Evolutionary conservation across 2,888 invertebrate species (phyloP), one percentile per base, ranked within the genome.

Genomic region (Nomada goodeniana): DNA sequence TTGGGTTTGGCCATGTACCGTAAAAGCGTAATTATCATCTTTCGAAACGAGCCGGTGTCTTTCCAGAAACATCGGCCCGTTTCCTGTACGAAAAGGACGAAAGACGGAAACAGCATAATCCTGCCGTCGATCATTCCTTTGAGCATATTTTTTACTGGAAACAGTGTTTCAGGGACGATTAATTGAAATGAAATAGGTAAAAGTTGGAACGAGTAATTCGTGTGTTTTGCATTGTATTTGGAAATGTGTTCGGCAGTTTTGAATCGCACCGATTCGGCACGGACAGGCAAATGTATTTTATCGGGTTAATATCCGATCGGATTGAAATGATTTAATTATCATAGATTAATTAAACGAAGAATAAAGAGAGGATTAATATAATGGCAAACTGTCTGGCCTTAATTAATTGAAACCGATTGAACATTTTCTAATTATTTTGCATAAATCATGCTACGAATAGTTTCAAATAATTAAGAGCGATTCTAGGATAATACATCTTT

Each of bases 1-100:
- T 81, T 81, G 87, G 87, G 76, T 85, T 88, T 86, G 88, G 87
- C 86, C 87, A 76, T 86, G 86, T 88, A 88, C 86, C 87, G 87
- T 88, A 88, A 86, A 82, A 80, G 67, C 79, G 79, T 87, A 88
- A 88, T 87, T 87, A 87, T 88, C 88, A 76, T 86, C 82, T 87
- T 87, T 86, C 87, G 87, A 87, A 87, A 87, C 75, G 52, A 55
- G 68, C 67, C 60, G 61, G n/a, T 20, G 71, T 82, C 76, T 68
- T 75, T 79, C 65, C 65, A 76, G 80, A 80, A 85, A 76, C 82
- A 57, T 67, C 79, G 50, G 59, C 57, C 64, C 29, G 65, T 76
- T 77, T 78, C 80, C 74, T 53, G 20, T 60, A n/a, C 26, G 15
- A 36, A 80, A 69, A 36, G 44, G 52, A 53, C 20, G 2, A 9